A percentile compares a stretch with the other conserved stretches of the same genome.
phyloP scores from a whole-genome alignment of 1,140 invertebrate genomes.

The Calephelis virginiensis region DNA sequence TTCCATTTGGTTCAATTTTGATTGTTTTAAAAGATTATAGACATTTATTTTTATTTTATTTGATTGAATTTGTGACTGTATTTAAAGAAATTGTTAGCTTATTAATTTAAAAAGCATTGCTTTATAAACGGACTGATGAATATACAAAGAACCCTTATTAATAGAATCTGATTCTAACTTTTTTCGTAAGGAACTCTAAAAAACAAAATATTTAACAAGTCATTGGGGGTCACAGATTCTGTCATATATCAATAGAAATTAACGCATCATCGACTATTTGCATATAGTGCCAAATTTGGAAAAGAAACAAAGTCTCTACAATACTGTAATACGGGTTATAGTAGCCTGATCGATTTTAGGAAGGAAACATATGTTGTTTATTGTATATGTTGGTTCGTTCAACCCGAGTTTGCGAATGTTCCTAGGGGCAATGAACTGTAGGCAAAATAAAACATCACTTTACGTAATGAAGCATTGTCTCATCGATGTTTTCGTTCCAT shows the following conservation, averaged over 20 bases:
- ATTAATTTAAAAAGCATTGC: too few species aligned
- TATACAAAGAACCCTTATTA: too few species aligned
- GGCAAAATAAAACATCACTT: constrained; percentile 42
- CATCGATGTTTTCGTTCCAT: constrained; percentile 21
- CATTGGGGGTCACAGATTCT: constrained; percentile 14
- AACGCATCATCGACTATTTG: constrained; percentile 20
- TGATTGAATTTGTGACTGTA: too few species aligned
- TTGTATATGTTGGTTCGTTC: constrained; percentile 24
- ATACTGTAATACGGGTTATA: constrained; percentile 8
- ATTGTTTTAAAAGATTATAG: too few species aligned
- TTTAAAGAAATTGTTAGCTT: too few species aligned
- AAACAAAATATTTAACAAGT: constrained; percentile 1
- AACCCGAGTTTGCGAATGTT: constrained; percentile 36
- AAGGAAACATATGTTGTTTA: background rate
- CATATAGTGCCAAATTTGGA: background rate
- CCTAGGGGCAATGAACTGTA: constrained; percentile 43
- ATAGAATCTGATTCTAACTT: too few species aligned
- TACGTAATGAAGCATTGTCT: constrained; percentile 38
- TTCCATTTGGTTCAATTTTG: too few species aligned
- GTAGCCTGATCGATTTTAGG: background rate
- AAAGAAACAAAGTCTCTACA: background rate
- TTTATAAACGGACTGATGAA: too few species aligned
- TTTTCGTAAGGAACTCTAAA: background rate
- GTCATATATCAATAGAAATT: constrained; percentile 25
- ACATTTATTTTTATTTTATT: too few species aligned